These are phyloP conservation scores for Tauraco hartlaubi DNA, from an alignment of 2,797 vertebrate genomes.

Conservation along the genomic window DNA sequence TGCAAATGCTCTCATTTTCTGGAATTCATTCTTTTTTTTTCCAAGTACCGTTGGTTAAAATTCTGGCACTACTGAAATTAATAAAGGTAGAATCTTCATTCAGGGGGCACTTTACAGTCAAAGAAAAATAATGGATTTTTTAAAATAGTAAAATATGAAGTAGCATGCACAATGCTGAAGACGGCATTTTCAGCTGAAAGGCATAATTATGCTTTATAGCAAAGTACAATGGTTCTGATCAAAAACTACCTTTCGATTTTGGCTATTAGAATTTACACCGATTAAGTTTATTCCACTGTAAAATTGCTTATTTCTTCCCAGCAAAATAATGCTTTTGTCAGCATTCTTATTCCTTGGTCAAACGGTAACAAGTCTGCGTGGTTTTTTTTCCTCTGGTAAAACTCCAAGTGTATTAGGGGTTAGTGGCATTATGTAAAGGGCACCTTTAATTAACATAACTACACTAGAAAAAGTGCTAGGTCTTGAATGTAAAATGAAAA, in stretches of 20 bases:
- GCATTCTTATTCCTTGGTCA: background rate
- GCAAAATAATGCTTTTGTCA: background rate
- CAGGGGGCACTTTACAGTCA: background rate
- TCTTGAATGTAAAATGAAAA: background rate
- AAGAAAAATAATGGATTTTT: background rate
- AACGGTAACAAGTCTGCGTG: background rate
- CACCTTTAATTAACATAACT: background rate
- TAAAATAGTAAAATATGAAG: background rate
- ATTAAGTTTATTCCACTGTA: background rate
- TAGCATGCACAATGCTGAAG: background rate
- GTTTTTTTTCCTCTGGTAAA: background rate
- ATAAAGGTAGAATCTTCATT: background rate
- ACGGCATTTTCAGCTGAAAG: background rate
- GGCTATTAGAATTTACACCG: background rate
- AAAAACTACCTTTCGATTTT: background rate
- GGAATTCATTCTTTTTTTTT: background rate
- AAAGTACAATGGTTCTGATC: background rate
- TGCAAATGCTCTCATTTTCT: background rate
- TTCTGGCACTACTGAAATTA: background rate
- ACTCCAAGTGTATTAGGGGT: background rate
- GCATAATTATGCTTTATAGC: background rate
- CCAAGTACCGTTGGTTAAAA: background rate
- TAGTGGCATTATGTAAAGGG: background rate
- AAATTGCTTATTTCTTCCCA: background rate
- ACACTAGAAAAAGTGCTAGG: background rate